These are phyloP conservation scores for Calliphora vomitoria DNA, from an alignment of 2,888 invertebrate species.

Conservation along the genomic window DNA sequence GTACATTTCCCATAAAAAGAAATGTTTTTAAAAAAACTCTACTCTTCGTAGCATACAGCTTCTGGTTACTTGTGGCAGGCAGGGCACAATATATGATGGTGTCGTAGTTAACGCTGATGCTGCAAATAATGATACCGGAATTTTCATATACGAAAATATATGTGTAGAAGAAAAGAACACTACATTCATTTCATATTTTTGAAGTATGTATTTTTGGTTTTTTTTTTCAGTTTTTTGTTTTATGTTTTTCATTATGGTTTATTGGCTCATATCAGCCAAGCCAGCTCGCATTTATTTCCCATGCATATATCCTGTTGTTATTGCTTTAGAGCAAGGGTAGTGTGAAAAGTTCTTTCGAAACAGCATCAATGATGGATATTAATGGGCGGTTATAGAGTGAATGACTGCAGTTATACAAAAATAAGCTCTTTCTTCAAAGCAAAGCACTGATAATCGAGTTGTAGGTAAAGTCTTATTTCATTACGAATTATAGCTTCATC, in stretches of 20 bases:
- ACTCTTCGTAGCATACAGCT: slow-evolving; percentile 10
- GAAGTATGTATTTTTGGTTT: background rate
- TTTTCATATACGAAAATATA: slow-evolving; percentile 19
- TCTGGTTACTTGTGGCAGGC: slow-evolving; percentile 9
- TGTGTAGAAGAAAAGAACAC: background rate
- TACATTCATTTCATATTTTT: slow-evolving; percentile 46
- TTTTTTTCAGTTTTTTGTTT: slow-evolving; percentile 46
- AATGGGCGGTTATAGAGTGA: too few relatives aligned
- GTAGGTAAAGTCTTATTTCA: too few relatives aligned
- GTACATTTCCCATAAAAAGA: slow-evolving; percentile 11
- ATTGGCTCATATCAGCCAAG: slow-evolving; percentile 60
- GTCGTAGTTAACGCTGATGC: slow-evolving; percentile 61
- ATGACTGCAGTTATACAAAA: too few relatives aligned
- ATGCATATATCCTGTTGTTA: slow-evolving; percentile 37
- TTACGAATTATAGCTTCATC: too few relatives aligned
- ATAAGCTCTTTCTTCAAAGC: background rate
- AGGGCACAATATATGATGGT: slow-evolving; percentile 21
- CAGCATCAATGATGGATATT: too few relatives aligned
- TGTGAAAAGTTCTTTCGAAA: background rate
- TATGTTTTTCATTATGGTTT: slow-evolving; percentile 62
- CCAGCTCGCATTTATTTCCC: slow-evolving; percentile 53
- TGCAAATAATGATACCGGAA: slow-evolving; percentile 54
- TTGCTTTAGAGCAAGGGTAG: background rate
- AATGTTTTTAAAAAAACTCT: background rate
- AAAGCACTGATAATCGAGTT: background rate